Conservation (phyloP, 1,140 invertebrate species). For the Papilio aristodemus region DNA sequence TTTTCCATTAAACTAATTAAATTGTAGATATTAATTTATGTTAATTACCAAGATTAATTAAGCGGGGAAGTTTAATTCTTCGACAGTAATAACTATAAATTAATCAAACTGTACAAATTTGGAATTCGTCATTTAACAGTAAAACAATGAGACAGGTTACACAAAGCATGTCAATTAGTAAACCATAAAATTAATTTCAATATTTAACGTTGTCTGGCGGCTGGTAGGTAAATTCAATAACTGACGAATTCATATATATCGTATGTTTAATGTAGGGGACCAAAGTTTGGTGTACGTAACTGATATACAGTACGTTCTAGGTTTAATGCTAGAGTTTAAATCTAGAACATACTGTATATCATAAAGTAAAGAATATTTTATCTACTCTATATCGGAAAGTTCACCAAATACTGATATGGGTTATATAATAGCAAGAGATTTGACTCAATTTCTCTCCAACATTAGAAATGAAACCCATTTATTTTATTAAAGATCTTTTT, state of each 20-base stretch:
- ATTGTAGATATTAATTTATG: neutral
- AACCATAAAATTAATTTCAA: slow-evolving; percentile 31
- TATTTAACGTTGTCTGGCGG: neutral
- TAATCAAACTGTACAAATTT: slow-evolving; percentile 1
- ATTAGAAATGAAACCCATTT: no score
- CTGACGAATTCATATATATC: neutral
- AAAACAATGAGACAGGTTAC: slow-evolving; percentile 9
- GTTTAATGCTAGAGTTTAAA: no score
- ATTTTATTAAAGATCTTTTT: no score
- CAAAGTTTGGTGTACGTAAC: no score
- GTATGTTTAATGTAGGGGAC: neutral
- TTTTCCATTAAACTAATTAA: no score
- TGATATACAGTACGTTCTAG: no score
- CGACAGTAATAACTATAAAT: slow-evolving; percentile 3
- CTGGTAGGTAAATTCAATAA: neutral
- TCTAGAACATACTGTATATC: no score
- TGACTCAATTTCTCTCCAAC: no score
- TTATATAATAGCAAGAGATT: no score
- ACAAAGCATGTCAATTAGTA: slow-evolving; percentile 24
- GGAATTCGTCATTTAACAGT: slow-evolving; percentile 3
- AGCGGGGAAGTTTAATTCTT: neutral
- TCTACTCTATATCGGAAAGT: no score
- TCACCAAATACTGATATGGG: no score
- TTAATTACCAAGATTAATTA: neutral
- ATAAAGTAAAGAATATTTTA: no score